Base-by-base conservation (phyloP, 2,888 invertebrate species). In the Polyploca ridens region DNA sequence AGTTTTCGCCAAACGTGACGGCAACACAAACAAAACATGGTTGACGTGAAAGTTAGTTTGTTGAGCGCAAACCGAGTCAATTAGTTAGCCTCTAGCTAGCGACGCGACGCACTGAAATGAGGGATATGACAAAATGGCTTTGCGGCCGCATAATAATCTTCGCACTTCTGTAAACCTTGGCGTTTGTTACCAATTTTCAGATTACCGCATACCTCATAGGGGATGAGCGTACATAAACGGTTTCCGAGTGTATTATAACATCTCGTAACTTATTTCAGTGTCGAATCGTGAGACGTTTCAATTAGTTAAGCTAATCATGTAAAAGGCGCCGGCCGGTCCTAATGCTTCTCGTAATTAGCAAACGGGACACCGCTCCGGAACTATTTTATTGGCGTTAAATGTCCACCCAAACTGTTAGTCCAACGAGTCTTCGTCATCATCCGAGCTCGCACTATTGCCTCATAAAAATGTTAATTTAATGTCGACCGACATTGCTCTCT, bases 311-410 rank as follows among this genome's bases (percentile, higher is more conserved):
- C 75, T 83, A 82, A 74, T 73, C 68, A 81, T 76, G 76, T 82
- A 76, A 84, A 86, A 82, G 81, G 82, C 77, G 78, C 81, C 83
- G 82, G 71, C 69, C 73, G 63, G 70, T 66, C 77, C 83, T 87
- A 87, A 89, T 88, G 86, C 80, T 77, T 68, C 73, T 70, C 74
- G 87, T 86, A 90, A 90, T 90, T 91, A 90, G 86, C 83, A 76
- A 81, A 77, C 77, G 76, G 80, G 84, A 82, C 80, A 79, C 75
- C 81, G 78, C 81, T 72, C 83, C 85, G 85, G 86, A 85, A 85
- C 83, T 84, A 81, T 84, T 87, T 88, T 85, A 89, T 87, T 87
- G 27, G 80, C 78, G 72, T 79, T 81, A 86, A 89, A 88, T 86
- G 84, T 77, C 73, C 74, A 69, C 66, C 72, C 70, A 76, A 82